Percentiles rank a stretch among this genome's conserved stretches.
These are phyloP conservation scores for Drosophila quinaria DNA, from an alignment of 2,888 invertebrate species.

Conservation along the genomic window DNA sequence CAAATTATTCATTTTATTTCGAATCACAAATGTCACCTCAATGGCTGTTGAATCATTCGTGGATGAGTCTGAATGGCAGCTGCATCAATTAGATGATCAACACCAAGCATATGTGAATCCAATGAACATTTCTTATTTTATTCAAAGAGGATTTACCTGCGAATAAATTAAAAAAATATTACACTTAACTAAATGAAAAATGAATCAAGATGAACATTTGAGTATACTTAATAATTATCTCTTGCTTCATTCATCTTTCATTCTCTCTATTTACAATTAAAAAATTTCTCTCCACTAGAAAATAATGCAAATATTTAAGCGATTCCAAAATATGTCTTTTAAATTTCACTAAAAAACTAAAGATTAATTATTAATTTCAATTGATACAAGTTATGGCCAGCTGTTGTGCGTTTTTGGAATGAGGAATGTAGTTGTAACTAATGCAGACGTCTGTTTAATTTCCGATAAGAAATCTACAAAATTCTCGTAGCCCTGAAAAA, in stretches of 20 bases:
- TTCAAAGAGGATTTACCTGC: background rate
- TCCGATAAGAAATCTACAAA: constrained; percentile 36
- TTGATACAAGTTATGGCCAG: background rate
- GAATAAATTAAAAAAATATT: too few relatives aligned
- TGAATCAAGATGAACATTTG: too few relatives aligned
- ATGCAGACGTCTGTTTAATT: constrained; percentile 54
- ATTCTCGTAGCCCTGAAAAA: background rate
- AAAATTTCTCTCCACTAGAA: too few relatives aligned
- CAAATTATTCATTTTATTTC: constrained; percentile 10
- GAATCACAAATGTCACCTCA: constrained; percentile 21
- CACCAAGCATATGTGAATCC: constrained; percentile 8
- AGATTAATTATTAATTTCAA: background rate
- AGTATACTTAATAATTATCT: too few relatives aligned
- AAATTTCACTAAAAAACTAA: too few relatives aligned
- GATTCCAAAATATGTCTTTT: too few relatives aligned
- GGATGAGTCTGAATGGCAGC: constrained; percentile 13
- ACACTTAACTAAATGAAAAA: too few relatives aligned
- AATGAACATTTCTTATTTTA: background rate
- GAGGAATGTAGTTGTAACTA: background rate
- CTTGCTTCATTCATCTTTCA: too few relatives aligned
- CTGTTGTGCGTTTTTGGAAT: too few relatives aligned
- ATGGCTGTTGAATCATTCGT: constrained; percentile 5
- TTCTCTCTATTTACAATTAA: too few relatives aligned
- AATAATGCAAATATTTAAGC: too few relatives aligned
- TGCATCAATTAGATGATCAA: background rate